Conservation (phyloP, 1,140 invertebrate species). For the Aphaenogaster floridana region DNA sequence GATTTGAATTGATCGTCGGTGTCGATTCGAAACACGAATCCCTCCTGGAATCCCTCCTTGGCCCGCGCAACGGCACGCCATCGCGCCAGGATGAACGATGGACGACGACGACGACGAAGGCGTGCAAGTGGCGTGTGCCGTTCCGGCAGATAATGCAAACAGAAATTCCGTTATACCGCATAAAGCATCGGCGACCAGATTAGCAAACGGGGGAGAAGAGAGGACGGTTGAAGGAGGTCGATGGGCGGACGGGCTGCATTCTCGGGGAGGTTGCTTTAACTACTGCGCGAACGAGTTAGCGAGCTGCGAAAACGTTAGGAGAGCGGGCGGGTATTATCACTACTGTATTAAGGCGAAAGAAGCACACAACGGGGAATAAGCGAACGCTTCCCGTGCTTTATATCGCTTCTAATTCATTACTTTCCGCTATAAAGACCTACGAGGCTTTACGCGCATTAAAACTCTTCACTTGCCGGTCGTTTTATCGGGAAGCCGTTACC, state of each 20-base stretch:
- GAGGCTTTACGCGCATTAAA: slow-evolving; percentile 65
- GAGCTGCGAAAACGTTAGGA: slow-evolving; percentile 58
- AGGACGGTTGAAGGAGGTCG: slow-evolving; percentile 45
- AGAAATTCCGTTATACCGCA: slow-evolving; percentile 79
- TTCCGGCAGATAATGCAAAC: slow-evolving; percentile 73
- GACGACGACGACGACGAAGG: slow-evolving; percentile 38
- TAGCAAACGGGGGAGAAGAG: neutral
- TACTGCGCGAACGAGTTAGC: slow-evolving; percentile 78
- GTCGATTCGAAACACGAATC: slow-evolving; percentile 70
- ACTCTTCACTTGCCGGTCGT: slow-evolving; percentile 37
- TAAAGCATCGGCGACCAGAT: slow-evolving; percentile 73
- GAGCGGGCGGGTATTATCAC: slow-evolving; percentile 19
- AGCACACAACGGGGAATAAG: slow-evolving; percentile 48
- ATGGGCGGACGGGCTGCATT: slow-evolving; percentile 81
- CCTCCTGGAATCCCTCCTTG: slow-evolving; percentile 37
- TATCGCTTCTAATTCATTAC: slow-evolving; percentile 71
- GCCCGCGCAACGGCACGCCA: slow-evolving; percentile 45
- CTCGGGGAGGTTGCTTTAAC: slow-evolving; percentile 79
- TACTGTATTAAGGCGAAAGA: slow-evolving; percentile 17
- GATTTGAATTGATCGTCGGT: slow-evolving; percentile 70
- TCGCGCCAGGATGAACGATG: slow-evolving; percentile 51
- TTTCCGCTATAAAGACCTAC: slow-evolving; percentile 55
- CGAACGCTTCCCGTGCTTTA: slow-evolving; percentile 29
- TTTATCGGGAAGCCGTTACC: slow-evolving; percentile 32
- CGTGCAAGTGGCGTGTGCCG: slow-evolving; percentile 65